Base-by-base conservation (phyloP, 2,888 invertebrate genomes). In the Mycalesis mineus region DNA sequence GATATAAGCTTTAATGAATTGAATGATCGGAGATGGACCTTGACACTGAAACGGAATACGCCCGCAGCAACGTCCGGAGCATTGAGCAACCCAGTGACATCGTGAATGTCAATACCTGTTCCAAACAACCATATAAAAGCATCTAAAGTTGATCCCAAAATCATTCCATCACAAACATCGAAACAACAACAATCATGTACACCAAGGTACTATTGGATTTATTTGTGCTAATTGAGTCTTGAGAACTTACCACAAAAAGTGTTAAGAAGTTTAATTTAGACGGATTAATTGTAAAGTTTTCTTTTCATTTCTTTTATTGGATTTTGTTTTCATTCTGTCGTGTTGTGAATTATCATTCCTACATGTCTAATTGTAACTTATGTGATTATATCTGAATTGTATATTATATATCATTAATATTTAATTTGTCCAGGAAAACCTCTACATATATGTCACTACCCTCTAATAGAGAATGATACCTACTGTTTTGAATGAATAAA, bases 151-250 rank as follows among this genome's bases (percentile, higher is more conserved):
- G 80, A 73, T 75, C 74, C 73, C 72, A 80, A 84, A 82, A 75
- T 68, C 80, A 88, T 84, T 81, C 80, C 76, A 77, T 76, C 75
- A 73, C 70, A 74, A 76, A 69, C 78, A 76, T 74, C 81, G 68
- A 70, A 71, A 80, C 74, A 78, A 69, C 74, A 69, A 74, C 75
- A 80, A 86, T 80, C 86, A 87, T 88, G 88, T 88, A 79, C 81
- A 70, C 87, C 72, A 87, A 88, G 87, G 87, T 88, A 83, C 72
- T 52, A 52, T 11, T 33, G 42, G 33, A 52, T 52, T 52, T 17
- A 17, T 17, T 33, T 9, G 22, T 45, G n/a, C 3, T 33, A 47
- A 14, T 45, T 15, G 17, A 48, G 2, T 22, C 9, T 14, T 9
- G 9, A 5, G 22, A 22, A 41, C 17, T 22, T 15, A 8, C 9